These are phyloP conservation scores for Cheilosia soror DNA, from an alignment of 2,888 invertebrate species.

Conservation along the genomic window DNA sequence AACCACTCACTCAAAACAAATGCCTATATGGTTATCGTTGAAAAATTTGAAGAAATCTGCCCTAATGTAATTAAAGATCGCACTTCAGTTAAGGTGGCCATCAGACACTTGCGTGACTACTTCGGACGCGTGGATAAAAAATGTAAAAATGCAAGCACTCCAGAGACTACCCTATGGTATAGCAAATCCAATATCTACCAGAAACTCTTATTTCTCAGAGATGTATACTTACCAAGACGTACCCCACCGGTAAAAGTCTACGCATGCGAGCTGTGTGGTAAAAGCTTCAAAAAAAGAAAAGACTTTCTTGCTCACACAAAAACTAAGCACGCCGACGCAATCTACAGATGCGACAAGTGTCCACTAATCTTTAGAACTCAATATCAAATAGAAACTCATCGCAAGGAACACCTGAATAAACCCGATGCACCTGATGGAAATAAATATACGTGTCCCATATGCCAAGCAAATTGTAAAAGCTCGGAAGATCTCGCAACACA, in stretches of 20 bases:
- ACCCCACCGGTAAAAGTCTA: no score
- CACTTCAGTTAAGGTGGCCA: not conserved
- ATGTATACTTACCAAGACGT: no score
- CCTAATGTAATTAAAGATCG: slow-evolving; percentile 9
- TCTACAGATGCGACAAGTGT: slow-evolving; percentile 19
- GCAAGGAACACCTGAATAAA: not conserved
- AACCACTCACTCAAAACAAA: slow-evolving; percentile 20
- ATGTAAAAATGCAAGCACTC: not conserved
- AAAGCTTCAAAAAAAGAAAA: no score
- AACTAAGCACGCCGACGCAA: not conserved
- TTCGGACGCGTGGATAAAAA: slow-evolving; percentile 16
- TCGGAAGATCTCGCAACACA: slow-evolving; percentile 12
- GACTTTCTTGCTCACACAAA: not conserved
- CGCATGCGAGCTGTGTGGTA: no score
- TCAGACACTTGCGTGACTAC: slow-evolving; percentile 19
- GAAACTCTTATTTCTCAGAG: no score
- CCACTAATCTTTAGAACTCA: not conserved
- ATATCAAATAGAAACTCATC: not conserved
- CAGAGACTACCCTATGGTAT: not conserved
- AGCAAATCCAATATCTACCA: no score
- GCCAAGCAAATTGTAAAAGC: not conserved
- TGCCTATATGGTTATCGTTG: slow-evolving; percentile 11
- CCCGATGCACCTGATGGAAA: not conserved
- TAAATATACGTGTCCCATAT: slow-evolving; percentile 18
- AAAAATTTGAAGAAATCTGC: not conserved